Percentiles rank a stretch among this genome's conserved stretches.
These are phyloP conservation scores for Aphelinus certus DNA, from an alignment of 1,140 invertebrate genomes.

Conservation along the genomic window DNA sequence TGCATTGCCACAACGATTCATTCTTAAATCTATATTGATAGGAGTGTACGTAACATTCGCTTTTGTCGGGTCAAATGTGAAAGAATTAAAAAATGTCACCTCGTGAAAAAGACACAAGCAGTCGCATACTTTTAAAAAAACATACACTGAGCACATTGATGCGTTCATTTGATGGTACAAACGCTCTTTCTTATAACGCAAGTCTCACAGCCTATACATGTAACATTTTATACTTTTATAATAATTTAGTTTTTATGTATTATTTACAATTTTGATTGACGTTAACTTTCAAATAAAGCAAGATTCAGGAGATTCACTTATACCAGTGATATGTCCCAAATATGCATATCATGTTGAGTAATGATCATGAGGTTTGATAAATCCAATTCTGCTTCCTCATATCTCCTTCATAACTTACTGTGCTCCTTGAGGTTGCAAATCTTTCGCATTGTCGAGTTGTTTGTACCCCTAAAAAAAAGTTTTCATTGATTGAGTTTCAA, in stretches of 20 bases:
- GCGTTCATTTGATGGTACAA: background rate
- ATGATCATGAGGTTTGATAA: too few species aligned
- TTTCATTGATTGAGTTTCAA: background rate
- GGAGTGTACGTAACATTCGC: background rate
- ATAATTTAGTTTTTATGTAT: background rate
- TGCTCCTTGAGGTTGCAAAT: constrained; percentile 32
- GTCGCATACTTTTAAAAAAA: background rate
- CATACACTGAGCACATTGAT: background rate
- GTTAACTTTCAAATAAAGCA: background rate
- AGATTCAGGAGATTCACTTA: too few species aligned
- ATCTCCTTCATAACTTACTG: background rate
- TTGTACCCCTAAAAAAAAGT: constrained; percentile 36
- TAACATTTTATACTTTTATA: constrained; percentile 11
- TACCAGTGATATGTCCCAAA: too few species aligned
- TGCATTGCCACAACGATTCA: background rate
- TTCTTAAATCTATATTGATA: background rate
- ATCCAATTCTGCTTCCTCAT: too few species aligned
- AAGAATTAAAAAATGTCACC: background rate
- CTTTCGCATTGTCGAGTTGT: constrained; percentile 29
- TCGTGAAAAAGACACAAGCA: constrained; percentile 10
- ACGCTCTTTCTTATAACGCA: background rate
- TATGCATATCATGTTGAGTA: too few species aligned
- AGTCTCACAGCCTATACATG: constrained; percentile 34
- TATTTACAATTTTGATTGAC: constrained; percentile 29
- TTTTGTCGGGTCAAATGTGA: background rate